Evolutionary conservation across 1,140 invertebrate species (phyloP), one percentile per base, ranked within the genome.

Genomic region (Lepidurus arcticus): DNA sequence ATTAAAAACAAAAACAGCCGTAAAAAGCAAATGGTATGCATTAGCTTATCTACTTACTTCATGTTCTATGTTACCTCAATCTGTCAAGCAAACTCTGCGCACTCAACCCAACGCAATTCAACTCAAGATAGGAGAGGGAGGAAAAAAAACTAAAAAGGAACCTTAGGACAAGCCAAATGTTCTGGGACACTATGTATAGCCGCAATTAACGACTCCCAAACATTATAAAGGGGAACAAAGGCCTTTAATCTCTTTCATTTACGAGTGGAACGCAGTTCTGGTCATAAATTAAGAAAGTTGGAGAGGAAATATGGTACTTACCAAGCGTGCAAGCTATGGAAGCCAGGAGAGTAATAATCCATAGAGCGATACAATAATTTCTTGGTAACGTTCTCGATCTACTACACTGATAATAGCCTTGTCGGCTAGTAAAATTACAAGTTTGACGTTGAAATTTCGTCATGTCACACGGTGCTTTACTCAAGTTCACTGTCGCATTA

Each of bases 211-310:
- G 53, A 7, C 53, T 65, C 53, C 16, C 53, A 65, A n/a, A n/a
- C 53, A 7, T 4, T 65, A 65, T 65, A 21, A 21, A 16, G 53
- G 53, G 7, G 53, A 65, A 65, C 53, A 65, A 21, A 65, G 53
- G 53, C 53, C 53, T 65, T 65, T 65, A n/a, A 65, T 65, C 53
- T 65, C 53, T 65, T 65, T 65, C 53, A 65, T 65, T n/a, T 65
- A 65, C 16, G 53, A 65, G 21, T 65, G 53, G n/a, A 65, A 65
- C 21, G 53, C 53, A 65, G 21, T 65, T 13, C 21, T 65, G 53
- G 53, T 65, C 53, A 13, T 65, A 65, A 65, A 65, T 21, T 65
- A 8, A 16, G 53, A 65, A 65, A 65, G 53, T 65, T 65, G 53
- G 6, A 16, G 53, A 65, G 53, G n/a, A 65, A 65, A 16, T 10